Evolutionary conservation across 1,140 invertebrate species (phyloP), one percentile per base, ranked within the genome.

Genomic region (Procambarus clarkii): DNA sequence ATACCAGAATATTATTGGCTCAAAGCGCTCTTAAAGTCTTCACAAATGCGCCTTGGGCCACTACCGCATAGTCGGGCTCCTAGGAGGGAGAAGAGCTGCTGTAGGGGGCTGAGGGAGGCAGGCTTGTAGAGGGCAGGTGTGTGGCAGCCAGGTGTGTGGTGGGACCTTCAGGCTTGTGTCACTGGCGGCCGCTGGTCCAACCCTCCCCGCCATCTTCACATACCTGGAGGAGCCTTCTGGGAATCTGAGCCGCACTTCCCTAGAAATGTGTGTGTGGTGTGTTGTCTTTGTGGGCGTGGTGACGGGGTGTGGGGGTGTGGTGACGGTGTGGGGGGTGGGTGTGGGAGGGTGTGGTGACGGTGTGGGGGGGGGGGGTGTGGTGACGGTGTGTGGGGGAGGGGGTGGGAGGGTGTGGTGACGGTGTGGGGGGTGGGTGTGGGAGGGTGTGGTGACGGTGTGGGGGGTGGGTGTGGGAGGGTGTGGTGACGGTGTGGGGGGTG

Each of bases 131-230:
- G 34, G 54, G 54, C 54, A 7, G 13, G 54, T 58, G 54, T 58
- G 34, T 34, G 34, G 34, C 34, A 34, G 34, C 34, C 34, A 34
- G 34, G 54, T 46, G 48, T 34, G 24, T 45, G 81, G 54, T n/a
- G 58, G 45, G 81, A 84, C 54, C 83, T 71, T 85, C 64, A 85
- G 45, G 64, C 83, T 85, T 85, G 83, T 64, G 82, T 85, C 83
- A 85, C 74, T 74, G 21, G 60, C 24, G 83, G 83, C 83, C 83
- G 44, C 69, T 54, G 54, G 44, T 85, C 82, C 64, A 74, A 60
- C 2, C 82, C 82, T 71, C 82, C 82, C 82, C 34, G 80, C 80
- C 50, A 82, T 85, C 82, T 46, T 85, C 64, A 21, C 44, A 74
- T 45, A 21, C 34, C 34, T 64, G 64, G 46, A 71, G 45, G 82